Evolutionary conservation across 2,113 vertebrate genomes (phyloP).

Genomic region (Seriola quinqueradiata): DNA sequence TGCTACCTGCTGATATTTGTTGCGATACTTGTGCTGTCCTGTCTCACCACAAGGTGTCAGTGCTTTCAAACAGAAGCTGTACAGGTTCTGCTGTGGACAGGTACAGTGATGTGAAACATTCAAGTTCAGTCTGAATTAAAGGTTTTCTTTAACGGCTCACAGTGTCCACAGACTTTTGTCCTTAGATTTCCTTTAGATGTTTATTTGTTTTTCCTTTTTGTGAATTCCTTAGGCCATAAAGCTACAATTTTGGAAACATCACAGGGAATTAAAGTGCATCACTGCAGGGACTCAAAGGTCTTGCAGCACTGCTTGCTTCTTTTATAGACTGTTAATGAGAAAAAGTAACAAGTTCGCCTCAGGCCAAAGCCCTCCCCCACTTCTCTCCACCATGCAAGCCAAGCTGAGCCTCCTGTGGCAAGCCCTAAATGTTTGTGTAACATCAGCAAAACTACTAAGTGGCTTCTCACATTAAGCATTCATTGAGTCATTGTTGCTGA

Average conservation of each 20-base stretch:
- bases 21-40: not conserved
- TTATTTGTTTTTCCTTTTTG: not conserved
- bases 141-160: not conserved
- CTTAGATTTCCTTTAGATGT: not conserved
- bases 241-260: conserved; percentile 1
- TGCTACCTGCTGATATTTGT: not conserved
- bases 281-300: conserved; percentile 20
- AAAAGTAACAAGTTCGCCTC: conserved; percentile 51
- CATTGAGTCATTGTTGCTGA: conserved; percentile 41
- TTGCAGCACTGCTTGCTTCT: not conserved
- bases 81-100: not conserved
- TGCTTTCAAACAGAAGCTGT: conserved; percentile 37
- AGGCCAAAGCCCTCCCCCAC: not conserved
- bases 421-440: conserved; percentile 53
- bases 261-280: conserved; percentile 36
- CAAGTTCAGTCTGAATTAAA: not conserved
- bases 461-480: conserved; percentile 59
- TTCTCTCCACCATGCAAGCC: not conserved
- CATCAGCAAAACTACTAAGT: conserved; percentile 50
- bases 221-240: conserved; percentile 4
- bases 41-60: conserved; percentile 69
- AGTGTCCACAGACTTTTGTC: not conserved
- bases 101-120: not conserved
- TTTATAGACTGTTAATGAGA: conserved; percentile 60
- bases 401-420: conserved; percentile 30